Base-by-base conservation (phyloP, 1,140 invertebrate genomes). In the Diuraphis noxia region DNA sequence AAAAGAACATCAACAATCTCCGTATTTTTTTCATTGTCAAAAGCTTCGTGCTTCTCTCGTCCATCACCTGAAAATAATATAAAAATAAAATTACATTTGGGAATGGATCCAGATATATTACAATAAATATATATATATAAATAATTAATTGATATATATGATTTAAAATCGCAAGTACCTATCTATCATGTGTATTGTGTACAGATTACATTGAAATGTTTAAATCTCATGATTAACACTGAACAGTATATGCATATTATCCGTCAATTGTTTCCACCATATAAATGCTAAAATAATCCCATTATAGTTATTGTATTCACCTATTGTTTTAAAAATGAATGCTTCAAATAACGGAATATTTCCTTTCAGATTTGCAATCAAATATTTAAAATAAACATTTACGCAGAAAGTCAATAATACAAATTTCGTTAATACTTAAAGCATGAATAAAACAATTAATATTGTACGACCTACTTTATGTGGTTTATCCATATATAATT, bases 1-100 rank as follows among this genome's bases (percentile, higher is more conserved):
- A 99, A 94, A 46, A 98, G 94, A 40, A 96, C 96, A 93, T 99
- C 98, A 92, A 98, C 94, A 1, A 96, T 97, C 19, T 96, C 96
- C 5, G 87, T 96, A 95, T 91, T 95, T 87, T 92, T 92, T 52
- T 92, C 92, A 38, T 21, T 91, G 49, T 82, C 89, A 43, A 43
- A 90, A 13, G 21, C 1, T 1, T 88, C 86, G 25, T 52, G 46
- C 23, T 91, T 91, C 19, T 91, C 89, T 81, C 72, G 63, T 81
- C 43, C 89, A 30, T 91, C 89, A 43, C 89, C 89, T 91, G 43
- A 40, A 79, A 91, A 81, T 6, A 43, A 90, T 17, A 23, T 0
- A 46, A 72, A 72, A 30, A 46, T 8, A 49, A 43, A 13, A 7
- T 25, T 40, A 40, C 23, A 82, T 1, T 25, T 13, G 25, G 38